Base-by-base conservation (phyloP, 2,888 invertebrate species). In the Drosophila kuntzei region DNA sequence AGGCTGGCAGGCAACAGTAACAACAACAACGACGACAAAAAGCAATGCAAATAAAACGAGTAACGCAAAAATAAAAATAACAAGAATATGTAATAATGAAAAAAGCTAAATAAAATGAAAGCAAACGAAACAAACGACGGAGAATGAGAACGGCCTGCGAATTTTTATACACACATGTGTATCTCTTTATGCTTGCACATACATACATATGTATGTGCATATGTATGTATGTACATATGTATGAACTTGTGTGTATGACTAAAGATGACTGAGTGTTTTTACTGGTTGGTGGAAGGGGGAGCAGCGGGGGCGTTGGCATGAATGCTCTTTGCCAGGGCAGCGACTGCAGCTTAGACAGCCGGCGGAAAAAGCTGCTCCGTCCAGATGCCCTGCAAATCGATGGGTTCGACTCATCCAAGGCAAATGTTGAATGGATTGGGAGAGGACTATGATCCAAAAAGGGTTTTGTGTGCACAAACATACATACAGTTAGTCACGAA, bases 21-120 rank as follows among this genome's bases (percentile, higher is more conserved):
- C 20, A 61, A 50, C 36, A 53, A 55, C 37, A 58, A 47, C 16
- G 57, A 44, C 37, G 32, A 29, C 57, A 41, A 74, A 68, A 62
- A 71, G 57, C 60, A 71, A 60, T 57, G 68, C 75, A 76, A 76
- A 76, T 76, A 76, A 75, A 76, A 71, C 75, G 68, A 76, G 76
- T 71, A 76, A 72, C 54, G 64, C 54, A 64, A 76, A 76, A 76
- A 77, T 72, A 76, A 77, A 65, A 72, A 76, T 68, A 76, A 76
- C 57, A 72, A 76, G 57, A 76, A 72, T 77, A 77, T 77, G 58
- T 69, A 77, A 76, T 76, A 76, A 76, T 75, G 76, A 75, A 75
- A 76, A 71, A 76, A 57, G 71, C 43, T 67, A 76, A 76, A 75
- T 76, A 81, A 69, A 81, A 79, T 57, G 66, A 83, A 66, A 70